A percentile compares a stretch with the other conserved stretches of the same genome.
These are phyloP conservation scores for Teinopalpus imperialis DNA, from an alignment of 2,888 invertebrate genomes.

Conservation along the genomic window DNA sequence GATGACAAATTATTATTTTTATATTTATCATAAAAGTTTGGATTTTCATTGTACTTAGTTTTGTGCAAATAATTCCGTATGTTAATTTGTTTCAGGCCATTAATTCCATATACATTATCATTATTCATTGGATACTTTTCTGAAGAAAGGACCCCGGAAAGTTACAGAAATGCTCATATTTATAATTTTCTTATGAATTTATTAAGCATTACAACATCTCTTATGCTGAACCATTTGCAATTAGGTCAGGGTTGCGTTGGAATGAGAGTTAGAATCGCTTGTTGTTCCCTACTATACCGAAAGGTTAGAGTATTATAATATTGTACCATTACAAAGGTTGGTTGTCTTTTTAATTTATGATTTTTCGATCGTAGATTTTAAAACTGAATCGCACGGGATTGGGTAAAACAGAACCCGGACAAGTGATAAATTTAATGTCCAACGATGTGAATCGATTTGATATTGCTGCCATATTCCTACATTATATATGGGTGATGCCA, in stretches of 20 bases:
- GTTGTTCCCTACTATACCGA: slow-evolving; percentile 90
- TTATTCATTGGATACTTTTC: slow-evolving; percentile 85
- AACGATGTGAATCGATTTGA: slow-evolving; percentile 94
- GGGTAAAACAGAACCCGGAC: slow-evolving; percentile 85
- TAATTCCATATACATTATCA: slow-evolving; percentile 83
- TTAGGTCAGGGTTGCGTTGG: slow-evolving; percentile 85
- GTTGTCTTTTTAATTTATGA: too few species aligned
- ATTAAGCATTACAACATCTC: slow-evolving; percentile 78
- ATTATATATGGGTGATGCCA: slow-evolving; percentile 92
- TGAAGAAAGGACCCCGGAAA: slow-evolving; percentile 68
- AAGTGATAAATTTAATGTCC: slow-evolving; percentile 91
- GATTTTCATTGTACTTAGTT: too few species aligned
- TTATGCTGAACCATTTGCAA: slow-evolving; percentile 84
- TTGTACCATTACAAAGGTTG: too few species aligned
- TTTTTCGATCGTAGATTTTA: slow-evolving; percentile 53
- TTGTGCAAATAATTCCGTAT: too few species aligned
- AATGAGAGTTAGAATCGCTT: slow-evolving; percentile 89
- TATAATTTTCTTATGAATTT: slow-evolving; percentile 84
- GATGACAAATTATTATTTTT: too few species aligned
- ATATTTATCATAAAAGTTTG: too few species aligned
- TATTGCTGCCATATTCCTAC: slow-evolving; percentile 84
- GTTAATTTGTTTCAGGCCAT: slow-evolving; percentile 83
- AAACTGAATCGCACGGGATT: slow-evolving; percentile 81
- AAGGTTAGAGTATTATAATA: slow-evolving; percentile 82
- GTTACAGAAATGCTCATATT: slow-evolving; percentile 83